Conservation (phyloP, 2,797 vertebrate species). For the Fratercula arctica region DNA sequence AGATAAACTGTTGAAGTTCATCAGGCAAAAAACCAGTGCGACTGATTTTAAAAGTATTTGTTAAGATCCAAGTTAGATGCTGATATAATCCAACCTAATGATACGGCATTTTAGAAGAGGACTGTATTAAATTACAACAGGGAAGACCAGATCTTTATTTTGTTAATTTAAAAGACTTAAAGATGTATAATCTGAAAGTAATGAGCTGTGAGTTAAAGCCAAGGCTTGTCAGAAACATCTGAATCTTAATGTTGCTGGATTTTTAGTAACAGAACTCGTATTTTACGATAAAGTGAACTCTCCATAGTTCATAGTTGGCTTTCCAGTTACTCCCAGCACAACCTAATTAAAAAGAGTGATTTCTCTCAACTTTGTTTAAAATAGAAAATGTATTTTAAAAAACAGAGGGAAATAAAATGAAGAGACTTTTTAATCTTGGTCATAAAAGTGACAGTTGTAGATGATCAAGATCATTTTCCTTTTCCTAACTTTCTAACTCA, state of each 20-base stretch:
- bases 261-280: neutral
- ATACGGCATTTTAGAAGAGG: neutral
- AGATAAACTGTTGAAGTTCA: neutral
- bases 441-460: neutral
- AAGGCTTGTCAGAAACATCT: neutral
- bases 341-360: neutral
- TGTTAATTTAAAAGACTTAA: neutral
- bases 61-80: neutral
- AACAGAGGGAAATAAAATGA: neutral
- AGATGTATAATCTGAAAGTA: neutral
- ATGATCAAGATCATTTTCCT: neutral
- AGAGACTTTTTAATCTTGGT: neutral
- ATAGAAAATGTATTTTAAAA: neutral
- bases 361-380: neutral
- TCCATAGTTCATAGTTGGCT: neutral
- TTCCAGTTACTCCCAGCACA: neutral
- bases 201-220: neutral
- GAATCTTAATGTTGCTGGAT: neutral
- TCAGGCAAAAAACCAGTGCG: neutral
- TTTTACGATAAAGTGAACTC: neutral
- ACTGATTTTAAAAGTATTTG: conserved; percentile 24
- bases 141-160: neutral
- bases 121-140: neutral
- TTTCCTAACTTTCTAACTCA: neutral
- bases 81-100: neutral